A percentile compares a stretch with the other conserved stretches of the same genome.
phyloP scores from a whole-genome alignment of 2,797 vertebrate species.

The Danio jaintianensis region DNA sequence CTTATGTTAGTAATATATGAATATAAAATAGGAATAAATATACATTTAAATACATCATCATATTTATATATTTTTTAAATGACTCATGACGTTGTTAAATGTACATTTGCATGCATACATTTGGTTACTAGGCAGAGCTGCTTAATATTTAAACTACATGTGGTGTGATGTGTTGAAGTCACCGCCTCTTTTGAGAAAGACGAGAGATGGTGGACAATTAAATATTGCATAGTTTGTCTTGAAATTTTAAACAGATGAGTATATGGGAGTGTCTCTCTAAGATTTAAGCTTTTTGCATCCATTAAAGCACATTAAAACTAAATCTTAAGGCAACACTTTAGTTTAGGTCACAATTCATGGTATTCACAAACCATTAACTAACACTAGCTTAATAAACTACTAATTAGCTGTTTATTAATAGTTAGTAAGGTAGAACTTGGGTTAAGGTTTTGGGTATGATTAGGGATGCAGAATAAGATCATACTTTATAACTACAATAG shows the following conservation, averaged over 20 bases:
- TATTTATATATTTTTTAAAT: too few relatives aligned
- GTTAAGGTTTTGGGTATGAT: too few relatives aligned
- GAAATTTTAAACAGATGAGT: neutral
- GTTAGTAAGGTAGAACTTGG: too few relatives aligned
- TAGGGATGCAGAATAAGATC: too few relatives aligned
- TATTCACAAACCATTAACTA: too few relatives aligned
- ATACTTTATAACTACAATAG: too few relatives aligned
- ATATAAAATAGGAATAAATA: too few relatives aligned
- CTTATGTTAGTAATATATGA: too few relatives aligned
- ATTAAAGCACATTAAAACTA: neutral
- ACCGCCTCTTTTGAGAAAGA: neutral
- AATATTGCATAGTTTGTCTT: slow-evolving; percentile 18
- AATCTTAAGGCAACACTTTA: neutral
- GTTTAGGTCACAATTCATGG: too few relatives aligned
- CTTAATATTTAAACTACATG: slow-evolving; percentile 77
- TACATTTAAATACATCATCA: too few relatives aligned
- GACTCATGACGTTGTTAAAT: neutral
- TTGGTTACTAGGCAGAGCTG: slow-evolving; percentile 76
- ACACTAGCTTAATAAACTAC: too few relatives aligned
- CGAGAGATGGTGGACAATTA: neutral
- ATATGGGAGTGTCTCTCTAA: neutral
- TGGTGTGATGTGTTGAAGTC: slow-evolving; percentile 62
- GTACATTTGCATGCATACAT: slow-evolving; percentile 34
- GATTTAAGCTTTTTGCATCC: neutral
- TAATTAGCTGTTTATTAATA: too few relatives aligned